Base-by-base conservation (phyloP, 2,113 vertebrate genomes). In the Leucosticte australis region DNA sequence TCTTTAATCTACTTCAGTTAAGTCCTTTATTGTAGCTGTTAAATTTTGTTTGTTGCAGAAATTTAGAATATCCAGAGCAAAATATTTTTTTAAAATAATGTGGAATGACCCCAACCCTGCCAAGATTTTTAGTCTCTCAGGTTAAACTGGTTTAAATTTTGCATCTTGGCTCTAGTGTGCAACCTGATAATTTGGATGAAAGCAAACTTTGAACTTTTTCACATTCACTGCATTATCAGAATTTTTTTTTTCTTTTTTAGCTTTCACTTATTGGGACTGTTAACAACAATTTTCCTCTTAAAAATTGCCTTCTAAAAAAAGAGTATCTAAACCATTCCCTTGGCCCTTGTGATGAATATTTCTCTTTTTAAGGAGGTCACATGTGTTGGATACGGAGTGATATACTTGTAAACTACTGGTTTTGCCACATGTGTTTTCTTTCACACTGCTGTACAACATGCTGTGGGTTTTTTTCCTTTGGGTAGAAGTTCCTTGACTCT, bases 341-440 rank as follows among this genome's bases (percentile, higher is more conserved):
- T 46, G 20, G 16, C 21, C 50, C 19, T 70, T 55, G 27, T 76
- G 44, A 22, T 64, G 28, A 89, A 76, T 65, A 68, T 59, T 89
- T 85, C 28, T 49, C 14, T 89, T 71, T 42, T 4, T 53, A 57
- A 76, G 44, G 81, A 53, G 63, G 67, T 96, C 65, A 30, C 27
- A 26, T 65, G 13, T 52, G 7, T 65, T 91, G 65, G 17, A 22
- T 37, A 12, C n/a, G 10, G 24, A 88, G 26, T 60, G 56, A 46
- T 70, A 39, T 3, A 47, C 33, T 89, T 92, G 35, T 75, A 55
- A 86, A 78, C 81, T 94, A 77, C 81, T 89, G 67, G 8, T 11
- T 93, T 90, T 95, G 49, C 68, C 35, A 59, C 64, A 69, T 57
- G 9, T 69, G 44, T 50, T 90, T 95, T 90, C 55, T 70, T 80